Evolutionary conservation across 2,797 vertebrate species (phyloP), one percentile per base, ranked within the genome.

Genomic region (Propithecus perrieri): DNA sequence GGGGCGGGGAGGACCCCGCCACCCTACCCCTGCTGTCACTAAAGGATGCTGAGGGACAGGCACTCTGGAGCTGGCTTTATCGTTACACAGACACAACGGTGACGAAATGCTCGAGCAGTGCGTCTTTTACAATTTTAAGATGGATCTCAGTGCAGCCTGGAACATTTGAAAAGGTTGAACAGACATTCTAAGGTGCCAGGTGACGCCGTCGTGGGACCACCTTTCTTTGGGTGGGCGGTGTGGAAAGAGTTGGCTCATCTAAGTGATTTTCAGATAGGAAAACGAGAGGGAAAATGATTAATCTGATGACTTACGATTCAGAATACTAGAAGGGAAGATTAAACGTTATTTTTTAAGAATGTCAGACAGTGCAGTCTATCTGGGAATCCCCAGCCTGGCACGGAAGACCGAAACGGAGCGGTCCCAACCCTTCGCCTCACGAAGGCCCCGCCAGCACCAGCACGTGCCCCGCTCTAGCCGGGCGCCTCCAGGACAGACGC

Each of bases 381-480:
- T 41, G 72, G 35, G 41, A 50, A 14, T 22, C 22, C 33, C 4
- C 9, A 12, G 2, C 17, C 71, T 78, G 61, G 41, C 65, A 10
- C 10, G 38, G 61, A 48, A 43, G 48, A 11, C 22, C 5, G 33
- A 24, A 50, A 5, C 0, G 4, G 78, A 57, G 26, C 3, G 55
- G 7, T 53, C 43, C 55, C 4, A 7, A 4, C 15, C 22, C 71
- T 53, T 7, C 18, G 5, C 15, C 2, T 3, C 53, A 20, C 11
- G 35, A 41, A 10, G 55, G n/a, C 7, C 76, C 38, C 14, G 35
- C 43, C 33, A 1, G 14, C 67, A 22, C 8, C 35, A 33, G 50
- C 50, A 28, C 35, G 1, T 0, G 15, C 48, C 48, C 15, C 12
- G 0, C 10, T 7, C 0, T 1, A 8, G 2, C 38, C 24, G 46